Evolutionary conservation across 37 sponge, comb jelly and placozoan species (phyloP).

Genomic region (Beroe ovata): DNA sequence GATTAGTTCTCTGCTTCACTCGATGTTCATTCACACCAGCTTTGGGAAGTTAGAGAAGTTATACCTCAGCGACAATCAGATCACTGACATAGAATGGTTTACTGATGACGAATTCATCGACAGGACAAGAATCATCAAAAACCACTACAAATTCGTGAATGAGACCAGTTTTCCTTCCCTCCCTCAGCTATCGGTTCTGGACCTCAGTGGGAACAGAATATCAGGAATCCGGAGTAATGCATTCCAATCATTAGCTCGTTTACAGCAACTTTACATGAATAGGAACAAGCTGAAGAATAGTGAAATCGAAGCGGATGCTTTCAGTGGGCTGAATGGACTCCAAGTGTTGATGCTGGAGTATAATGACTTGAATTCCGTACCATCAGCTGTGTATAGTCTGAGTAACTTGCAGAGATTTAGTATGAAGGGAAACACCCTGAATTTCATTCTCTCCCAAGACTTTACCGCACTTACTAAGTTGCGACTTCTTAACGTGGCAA

Average conservation of each 20-base stretch:
- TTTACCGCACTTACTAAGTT: neutral
- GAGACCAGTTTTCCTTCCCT: neutral
- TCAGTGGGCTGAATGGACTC: neutral
- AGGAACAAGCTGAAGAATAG: neutral
- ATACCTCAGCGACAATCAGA: slow-evolving; percentile 10
- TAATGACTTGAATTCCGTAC: slow-evolving; percentile 14
- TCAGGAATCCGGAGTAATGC: neutral
- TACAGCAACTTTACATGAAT: slow-evolving; percentile 22
- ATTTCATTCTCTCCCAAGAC: neutral
- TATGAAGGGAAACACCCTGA: slow-evolving; percentile 27
- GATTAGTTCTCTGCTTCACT: neutral
- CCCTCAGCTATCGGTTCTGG: neutral
- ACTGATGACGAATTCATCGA: neutral
- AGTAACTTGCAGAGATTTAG: neutral
- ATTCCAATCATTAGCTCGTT: neutral
- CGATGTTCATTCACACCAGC: slow-evolving; percentile 5
- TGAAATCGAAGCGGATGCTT: slow-evolving; percentile 5
- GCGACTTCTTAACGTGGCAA: neutral
- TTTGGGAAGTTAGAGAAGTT: neutral
- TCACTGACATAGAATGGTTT: slow-evolving; percentile 56
- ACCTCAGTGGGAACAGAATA: neutral
- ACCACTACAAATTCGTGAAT: neutral
- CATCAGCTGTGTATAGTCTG: slow-evolving; percentile 17
- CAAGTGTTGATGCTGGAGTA: slow-evolving; percentile 5
- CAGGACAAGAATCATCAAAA: slow-evolving; percentile 5